phyloP scores from a whole-genome alignment of 2,113 vertebrate genomes.

The Crotalus helleri region DNA sequence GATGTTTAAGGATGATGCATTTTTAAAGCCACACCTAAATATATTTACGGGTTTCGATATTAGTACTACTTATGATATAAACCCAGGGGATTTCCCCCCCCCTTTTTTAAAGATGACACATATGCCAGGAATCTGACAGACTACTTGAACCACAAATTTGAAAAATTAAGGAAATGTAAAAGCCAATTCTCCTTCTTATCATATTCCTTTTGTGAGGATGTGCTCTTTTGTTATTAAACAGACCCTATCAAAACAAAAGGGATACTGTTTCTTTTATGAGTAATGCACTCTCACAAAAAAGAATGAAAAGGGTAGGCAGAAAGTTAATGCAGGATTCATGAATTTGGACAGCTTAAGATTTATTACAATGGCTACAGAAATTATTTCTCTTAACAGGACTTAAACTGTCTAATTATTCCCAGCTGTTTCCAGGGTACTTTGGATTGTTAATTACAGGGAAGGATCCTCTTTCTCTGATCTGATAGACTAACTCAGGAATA shows the following conservation, averaged over 20 bases:
- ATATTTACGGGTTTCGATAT: conserved; percentile 38
- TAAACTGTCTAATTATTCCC: conserved; percentile 99
- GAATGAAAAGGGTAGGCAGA: conserved; percentile 37
- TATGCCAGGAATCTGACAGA: conserved; percentile 47
- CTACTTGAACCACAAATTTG: conserved; percentile 37
- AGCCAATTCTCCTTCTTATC: conserved; percentile 63
- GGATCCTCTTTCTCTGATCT: conserved; percentile 75
- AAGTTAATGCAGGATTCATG: conserved; percentile 82
- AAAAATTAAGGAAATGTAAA: conserved; percentile 54
- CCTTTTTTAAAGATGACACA: conserved; percentile 10
- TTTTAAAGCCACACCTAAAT: conserved; percentile 33
- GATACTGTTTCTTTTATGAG: conserved; percentile 92
- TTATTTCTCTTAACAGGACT: conserved; percentile 94
- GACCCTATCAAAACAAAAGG: conserved; percentile 88
- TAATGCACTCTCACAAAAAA: conserved; percentile 81
- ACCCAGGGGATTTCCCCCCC: conserved; percentile 24
- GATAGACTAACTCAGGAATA: conserved; percentile 65
- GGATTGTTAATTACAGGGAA: conserved; percentile 84
- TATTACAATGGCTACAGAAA: conserved; percentile 93
- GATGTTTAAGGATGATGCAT: neutral
- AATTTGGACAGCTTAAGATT: conserved; percentile 95
- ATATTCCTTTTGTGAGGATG: conserved; percentile 55
- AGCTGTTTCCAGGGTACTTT: conserved; percentile 91
- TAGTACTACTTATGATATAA: conserved; percentile 43
- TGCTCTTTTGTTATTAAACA: conserved; percentile 89